A percentile compares a stretch with the other conserved stretches of the same genome.
Conservation (phyloP, 2,113 vertebrate species). For the Salvelinus alpinus region DNA sequence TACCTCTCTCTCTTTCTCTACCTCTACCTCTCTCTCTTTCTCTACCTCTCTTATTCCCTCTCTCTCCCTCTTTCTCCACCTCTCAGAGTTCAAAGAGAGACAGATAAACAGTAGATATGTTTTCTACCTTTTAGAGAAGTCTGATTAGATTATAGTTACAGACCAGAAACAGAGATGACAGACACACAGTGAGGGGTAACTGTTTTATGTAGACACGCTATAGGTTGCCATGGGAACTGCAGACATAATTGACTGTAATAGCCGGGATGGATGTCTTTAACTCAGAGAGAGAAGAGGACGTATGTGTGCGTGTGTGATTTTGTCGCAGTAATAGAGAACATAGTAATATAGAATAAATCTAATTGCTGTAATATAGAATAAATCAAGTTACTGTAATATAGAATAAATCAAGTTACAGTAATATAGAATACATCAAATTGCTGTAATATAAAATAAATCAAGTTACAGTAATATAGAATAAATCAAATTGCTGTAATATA, state of each 20-base stretch:
- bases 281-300: background rate
- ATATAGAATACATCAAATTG: too few relatives aligned
- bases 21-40: background rate
- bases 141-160: conserved; percentile 56
- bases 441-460: too few relatives aligned
- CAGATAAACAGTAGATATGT: conserved; percentile 27
- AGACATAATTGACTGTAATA: conserved; percentile 37
- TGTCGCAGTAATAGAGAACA: too few relatives aligned
- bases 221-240: conserved; percentile 54
- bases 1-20: background rate
- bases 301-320: background rate
- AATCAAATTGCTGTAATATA: too few relatives aligned
- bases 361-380: too few relatives aligned
- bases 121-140: conserved; percentile 31
- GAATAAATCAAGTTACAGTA: too few relatives aligned
- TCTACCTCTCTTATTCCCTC: background rate
- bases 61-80: background rate
- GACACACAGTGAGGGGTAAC: background rate
- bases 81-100: background rate
- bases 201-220: conserved; percentile 8
- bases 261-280: background rate
- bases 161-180: conserved; percentile 38
- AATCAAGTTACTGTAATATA: too few relatives aligned
- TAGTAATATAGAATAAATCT: too few relatives aligned
- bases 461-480: too few relatives aligned